These are phyloP conservation scores for Numida meleagris DNA, from an alignment of 2,113 vertebrate species.

Conservation along the genomic window DNA sequence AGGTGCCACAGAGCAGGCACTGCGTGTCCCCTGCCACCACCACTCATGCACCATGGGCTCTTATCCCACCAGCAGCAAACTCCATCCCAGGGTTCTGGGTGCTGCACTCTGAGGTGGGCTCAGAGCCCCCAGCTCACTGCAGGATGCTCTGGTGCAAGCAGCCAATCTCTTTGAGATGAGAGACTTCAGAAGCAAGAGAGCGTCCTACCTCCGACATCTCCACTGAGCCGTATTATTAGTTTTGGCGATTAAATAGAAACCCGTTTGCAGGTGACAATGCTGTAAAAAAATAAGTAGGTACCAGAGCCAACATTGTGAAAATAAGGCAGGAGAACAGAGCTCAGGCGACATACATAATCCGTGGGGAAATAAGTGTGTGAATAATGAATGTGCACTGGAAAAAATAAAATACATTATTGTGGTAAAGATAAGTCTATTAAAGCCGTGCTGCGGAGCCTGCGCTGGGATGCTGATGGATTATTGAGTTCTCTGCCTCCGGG, in stretches of 20 bases:
- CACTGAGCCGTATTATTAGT: conserved; percentile 25
- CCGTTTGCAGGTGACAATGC: not conserved
- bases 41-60: not conserved
- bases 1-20: not conserved
- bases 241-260: not conserved
- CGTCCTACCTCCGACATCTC: not conserved
- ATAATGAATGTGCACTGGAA: conserved; percentile 55
- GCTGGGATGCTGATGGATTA: not conserved
- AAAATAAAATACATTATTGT: conserved; percentile 47
- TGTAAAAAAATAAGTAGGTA: not conserved
- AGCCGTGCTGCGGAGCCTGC: not conserved
- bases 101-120: not conserved
- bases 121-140: not conserved
- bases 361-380: conserved; percentile 22
- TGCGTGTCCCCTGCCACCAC: not conserved
- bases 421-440: conserved; percentile 53
- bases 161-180: fast-evolving
- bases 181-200: not conserved
- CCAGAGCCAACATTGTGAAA: not conserved
- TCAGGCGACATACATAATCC: conserved; percentile 6
- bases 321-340: conserved; percentile 8
- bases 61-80: not conserved
- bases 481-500: fast-evolving
- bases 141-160: not conserved
- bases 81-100: fast-evolving